These are phyloP conservation scores for Sardinella longiceps DNA, from an alignment of 2,797 vertebrate genomes.

Conservation along the genomic window DNA sequence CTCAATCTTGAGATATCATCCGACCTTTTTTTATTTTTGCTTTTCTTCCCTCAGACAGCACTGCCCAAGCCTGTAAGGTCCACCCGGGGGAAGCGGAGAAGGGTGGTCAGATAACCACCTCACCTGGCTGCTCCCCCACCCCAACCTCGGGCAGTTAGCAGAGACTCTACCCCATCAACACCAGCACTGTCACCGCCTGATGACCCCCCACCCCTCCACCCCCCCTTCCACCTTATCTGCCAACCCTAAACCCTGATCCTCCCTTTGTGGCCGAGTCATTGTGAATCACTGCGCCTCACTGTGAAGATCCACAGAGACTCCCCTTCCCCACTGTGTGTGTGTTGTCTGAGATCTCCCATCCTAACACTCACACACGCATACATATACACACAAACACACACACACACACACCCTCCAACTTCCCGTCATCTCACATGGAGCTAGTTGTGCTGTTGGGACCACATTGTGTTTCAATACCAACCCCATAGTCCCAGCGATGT, in stretches of 20 bases:
- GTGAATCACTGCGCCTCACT: slow-evolving; percentile 41
- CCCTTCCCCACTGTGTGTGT: neutral
- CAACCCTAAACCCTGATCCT: neutral
- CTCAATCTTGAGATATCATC: neutral
- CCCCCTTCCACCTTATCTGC: neutral
- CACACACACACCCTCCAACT: too few species aligned
- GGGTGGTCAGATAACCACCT: slow-evolving; percentile 69
- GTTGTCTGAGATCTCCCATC: slow-evolving; percentile 35
- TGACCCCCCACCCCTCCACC: neutral
- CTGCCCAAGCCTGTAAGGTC: slow-evolving; percentile 75
- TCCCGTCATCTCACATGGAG: neutral
- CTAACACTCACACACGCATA: neutral
- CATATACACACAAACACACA: too few species aligned
- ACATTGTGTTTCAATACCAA: neutral
- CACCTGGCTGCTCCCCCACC: neutral
- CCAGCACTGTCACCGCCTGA: slow-evolving; percentile 55
- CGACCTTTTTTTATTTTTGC: neutral
- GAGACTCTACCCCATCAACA: slow-evolving; percentile 48
- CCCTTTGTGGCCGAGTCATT: neutral
- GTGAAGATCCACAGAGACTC: slow-evolving; percentile 39
- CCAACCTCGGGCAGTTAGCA: neutral
- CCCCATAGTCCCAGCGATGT: neutral
- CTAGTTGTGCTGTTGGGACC: slow-evolving; percentile 15
- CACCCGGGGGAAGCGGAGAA: slow-evolving; percentile 75
- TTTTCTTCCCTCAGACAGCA: slow-evolving; percentile 57